Evolutionary conservation across 2,797 vertebrate genomes (phyloP).

Genomic region (Hypotaenidia okinawae): DNA sequence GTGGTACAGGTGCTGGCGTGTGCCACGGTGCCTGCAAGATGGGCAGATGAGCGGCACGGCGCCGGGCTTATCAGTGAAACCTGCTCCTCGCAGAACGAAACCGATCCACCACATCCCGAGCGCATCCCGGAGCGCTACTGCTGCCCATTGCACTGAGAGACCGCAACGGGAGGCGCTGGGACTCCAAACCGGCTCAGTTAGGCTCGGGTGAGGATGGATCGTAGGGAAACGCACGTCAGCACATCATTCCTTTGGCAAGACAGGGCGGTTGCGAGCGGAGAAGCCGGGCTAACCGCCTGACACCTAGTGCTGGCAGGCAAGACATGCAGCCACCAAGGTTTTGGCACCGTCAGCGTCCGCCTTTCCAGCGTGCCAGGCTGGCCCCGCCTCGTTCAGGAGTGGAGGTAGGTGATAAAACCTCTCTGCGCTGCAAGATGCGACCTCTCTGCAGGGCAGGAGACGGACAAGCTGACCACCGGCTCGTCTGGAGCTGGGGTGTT

Average conservation of each 20-base stretch:
- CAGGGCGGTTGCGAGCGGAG: neutral
- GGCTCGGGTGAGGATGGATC: neutral
- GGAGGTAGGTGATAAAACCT: no score
- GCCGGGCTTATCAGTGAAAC: neutral
- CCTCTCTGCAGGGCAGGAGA: no score
- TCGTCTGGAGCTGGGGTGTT: no score
- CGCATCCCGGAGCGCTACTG: neutral
- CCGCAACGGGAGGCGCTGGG: neutral
- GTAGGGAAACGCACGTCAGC: neutral
- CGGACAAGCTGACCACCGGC: no score
- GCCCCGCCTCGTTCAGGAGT: neutral
- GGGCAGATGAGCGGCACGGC: neutral
- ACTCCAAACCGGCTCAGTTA: rapidly evolving
- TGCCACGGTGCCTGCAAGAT: neutral
- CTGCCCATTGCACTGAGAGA: neutral
- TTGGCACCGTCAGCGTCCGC: neutral
- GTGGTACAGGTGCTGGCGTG: neutral
- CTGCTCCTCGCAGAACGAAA: neutral
- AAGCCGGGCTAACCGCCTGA: neutral
- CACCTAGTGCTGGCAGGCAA: neutral
- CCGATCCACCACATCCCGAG: neutral
- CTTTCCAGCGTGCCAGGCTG: neutral
- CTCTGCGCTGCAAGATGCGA: no score
- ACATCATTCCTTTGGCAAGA: neutral
- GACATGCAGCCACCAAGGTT: neutral